phyloP scores from a whole-genome alignment of 2,113 vertebrate genomes.

The Conger conger region DNA sequence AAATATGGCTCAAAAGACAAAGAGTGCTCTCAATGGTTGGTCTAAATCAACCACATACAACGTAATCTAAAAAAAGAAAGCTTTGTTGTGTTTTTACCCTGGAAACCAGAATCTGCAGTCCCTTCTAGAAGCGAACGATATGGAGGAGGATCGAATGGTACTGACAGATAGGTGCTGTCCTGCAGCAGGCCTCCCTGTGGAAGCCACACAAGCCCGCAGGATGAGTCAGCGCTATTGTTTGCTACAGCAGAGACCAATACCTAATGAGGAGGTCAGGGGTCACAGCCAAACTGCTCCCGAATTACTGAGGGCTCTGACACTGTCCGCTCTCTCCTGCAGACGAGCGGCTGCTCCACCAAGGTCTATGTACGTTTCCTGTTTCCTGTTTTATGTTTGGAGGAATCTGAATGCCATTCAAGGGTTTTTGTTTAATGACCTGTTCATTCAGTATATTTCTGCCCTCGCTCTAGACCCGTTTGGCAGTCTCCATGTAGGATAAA shows the following conservation, averaged over 20 bases:
- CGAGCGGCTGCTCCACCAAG: background rate
- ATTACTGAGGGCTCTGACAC: background rate
- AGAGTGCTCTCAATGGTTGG: too few species aligned
- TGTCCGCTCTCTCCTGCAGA: background rate
- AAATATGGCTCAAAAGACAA: too few species aligned
- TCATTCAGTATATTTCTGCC: conserved; percentile 23
- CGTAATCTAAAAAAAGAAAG: background rate
- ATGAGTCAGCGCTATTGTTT: conserved; percentile 25
- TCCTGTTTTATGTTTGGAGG: background rate
- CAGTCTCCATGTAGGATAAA: conserved; percentile 27
- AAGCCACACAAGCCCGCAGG: background rate
- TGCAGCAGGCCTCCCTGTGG: background rate
- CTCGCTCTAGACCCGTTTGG: conserved; percentile 17
- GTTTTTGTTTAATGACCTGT: background rate
- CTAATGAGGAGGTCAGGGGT: background rate
- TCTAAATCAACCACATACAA: too few species aligned
- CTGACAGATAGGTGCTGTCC: background rate
- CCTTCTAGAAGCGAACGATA: background rate
- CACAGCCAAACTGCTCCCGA: background rate
- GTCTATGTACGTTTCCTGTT: background rate
- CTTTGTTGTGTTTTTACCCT: background rate
- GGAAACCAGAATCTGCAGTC: background rate
- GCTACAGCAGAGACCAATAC: conserved; percentile 7
- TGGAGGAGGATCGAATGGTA: background rate
- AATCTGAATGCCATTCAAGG: background rate